Base-by-base conservation (phyloP, 2,797 vertebrate species). In the Pipistrellus kuhlii region DNA sequence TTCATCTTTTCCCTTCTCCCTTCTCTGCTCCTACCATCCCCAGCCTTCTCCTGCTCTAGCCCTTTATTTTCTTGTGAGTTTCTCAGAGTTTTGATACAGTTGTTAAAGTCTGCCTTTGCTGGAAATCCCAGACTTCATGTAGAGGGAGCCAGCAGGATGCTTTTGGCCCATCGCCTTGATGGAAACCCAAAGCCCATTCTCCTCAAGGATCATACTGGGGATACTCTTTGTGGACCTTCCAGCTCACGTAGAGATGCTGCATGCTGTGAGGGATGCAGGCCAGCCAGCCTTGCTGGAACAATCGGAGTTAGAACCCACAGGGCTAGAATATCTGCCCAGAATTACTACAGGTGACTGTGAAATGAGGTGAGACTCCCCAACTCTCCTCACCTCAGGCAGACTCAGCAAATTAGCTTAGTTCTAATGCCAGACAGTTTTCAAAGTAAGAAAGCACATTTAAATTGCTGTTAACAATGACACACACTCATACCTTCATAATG, bases 1-100 rank as follows among this genome's bases (percentile, higher is more conserved):
- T 20, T 76, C 20, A 48, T 27, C 18, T 18, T 32, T 82, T 59
- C 12, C 17, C 30, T 93, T 75, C 51, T 71, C 51, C 27, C 62
- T 71, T 69, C 78, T 93, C 7, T 15, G 11, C 30, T 38, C 20
- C 18, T 77, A 44, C 59, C 35, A 9, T 15, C 30, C 20, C 25
- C 41, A 84, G 48, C 10, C 11, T 9, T 59, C 59, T 57, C 6
- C 41, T 88, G 38, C 38, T 48, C 25, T 82, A 27, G 48, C 20
- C 18, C 48, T 83, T 68, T 62, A 48, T 77, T 59, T 93, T 88
- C 51, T 77, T 83, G 12, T 77, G 68, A 35, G 25, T 83, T 88
- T 83, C 62, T 84, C 71, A 69, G 51, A 23, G 6, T 76, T 55
- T 83, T 25, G n/a, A 84, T 84, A 68, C 21, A 75, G 48, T 76